phyloP scores from a whole-genome alignment of 1,140 invertebrate species.

The Tribolium castaneum region DNA sequence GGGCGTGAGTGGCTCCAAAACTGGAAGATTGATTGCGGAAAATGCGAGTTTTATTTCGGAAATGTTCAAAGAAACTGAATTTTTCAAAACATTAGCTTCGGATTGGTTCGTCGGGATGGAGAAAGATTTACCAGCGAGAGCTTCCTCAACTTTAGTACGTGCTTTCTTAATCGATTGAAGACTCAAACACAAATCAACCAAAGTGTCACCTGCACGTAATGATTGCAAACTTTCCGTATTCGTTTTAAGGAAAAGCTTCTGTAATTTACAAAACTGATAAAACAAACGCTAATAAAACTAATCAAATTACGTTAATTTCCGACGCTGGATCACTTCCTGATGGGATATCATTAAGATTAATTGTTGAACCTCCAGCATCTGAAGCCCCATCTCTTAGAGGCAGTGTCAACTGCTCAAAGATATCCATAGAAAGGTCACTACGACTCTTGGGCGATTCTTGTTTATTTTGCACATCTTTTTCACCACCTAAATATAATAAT shows the following conservation, averaged over 20 bases:
- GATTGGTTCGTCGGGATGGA: conserved; percentile 76
- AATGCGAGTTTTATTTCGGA: conserved; percentile 87
- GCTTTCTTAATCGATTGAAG: conserved; percentile 82
- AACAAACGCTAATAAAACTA: background rate
- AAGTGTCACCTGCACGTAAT: conserved; percentile 80
- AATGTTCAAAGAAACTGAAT: conserved; percentile 77
- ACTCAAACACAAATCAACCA: conserved; percentile 82
- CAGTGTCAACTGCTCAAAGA: conserved; percentile 75
- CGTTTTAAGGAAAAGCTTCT: conserved; percentile 70
- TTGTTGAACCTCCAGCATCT: conserved; percentile 53
- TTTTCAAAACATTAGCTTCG: conserved; percentile 79
- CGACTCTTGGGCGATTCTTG: conserved; percentile 70
- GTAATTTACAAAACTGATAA: conserved; percentile 38
- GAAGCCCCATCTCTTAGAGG: conserved; percentile 69
- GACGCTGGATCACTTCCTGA: conserved; percentile 59
- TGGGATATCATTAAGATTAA: conserved; percentile 56
- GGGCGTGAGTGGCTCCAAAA: conserved; percentile 87
- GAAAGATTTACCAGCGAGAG: conserved; percentile 74
- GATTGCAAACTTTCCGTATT: conserved; percentile 69
- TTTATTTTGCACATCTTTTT: conserved; percentile 69
- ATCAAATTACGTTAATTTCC: conserved; percentile 59
- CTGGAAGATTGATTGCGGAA: conserved; percentile 84
- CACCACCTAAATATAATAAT: conserved; percentile 56
- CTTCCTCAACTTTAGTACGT: conserved; percentile 77
- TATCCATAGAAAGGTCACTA: conserved; percentile 72